phyloP scores from a whole-genome alignment of 64 coral and sea anemone species.

The Pocillopora verrucosa region DNA sequence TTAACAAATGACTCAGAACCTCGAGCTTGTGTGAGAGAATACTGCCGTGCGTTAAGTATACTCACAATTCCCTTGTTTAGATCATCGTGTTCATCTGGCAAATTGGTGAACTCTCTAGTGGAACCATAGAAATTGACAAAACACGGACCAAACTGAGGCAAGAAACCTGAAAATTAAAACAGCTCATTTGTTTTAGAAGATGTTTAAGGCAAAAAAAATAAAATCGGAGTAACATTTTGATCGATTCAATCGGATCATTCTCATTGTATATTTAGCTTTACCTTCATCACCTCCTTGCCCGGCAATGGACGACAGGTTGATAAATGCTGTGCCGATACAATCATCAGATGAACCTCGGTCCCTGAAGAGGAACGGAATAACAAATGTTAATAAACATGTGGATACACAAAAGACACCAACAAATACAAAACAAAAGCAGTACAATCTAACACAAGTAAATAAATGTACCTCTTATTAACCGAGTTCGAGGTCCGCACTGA shows the following conservation, averaged over 20 bases:
- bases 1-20: too few relatives aligned
- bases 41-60: background rate
- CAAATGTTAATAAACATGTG: too few relatives aligned
- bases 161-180: slow-evolving; percentile 52
- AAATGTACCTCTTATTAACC: too few relatives aligned
- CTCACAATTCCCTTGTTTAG: slow-evolving; percentile 85
- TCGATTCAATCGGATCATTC: too few relatives aligned
- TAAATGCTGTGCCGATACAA: slow-evolving; percentile 77
- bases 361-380: slow-evolving; percentile 27
- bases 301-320: slow-evolving; percentile 66
- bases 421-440: too few relatives aligned
- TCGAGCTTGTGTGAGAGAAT: too few relatives aligned
- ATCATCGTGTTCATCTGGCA: slow-evolving; percentile 89
- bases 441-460: too few relatives aligned
- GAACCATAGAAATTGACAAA: slow-evolving; percentile 94
- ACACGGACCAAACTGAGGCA: slow-evolving; percentile 81
- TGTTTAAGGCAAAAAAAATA: background rate
- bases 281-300: slow-evolving; percentile 72
- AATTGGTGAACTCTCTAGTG: slow-evolving; percentile 78
- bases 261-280: background rate
- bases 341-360: slow-evolving; percentile 68
- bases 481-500: too few relatives aligned
- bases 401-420: too few relatives aligned
- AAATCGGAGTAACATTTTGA: too few relatives aligned
- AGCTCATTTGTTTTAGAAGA: background rate